Base-by-base conservation (phyloP, 2,888 invertebrate species). In the Parnassius glacialis region DNA sequence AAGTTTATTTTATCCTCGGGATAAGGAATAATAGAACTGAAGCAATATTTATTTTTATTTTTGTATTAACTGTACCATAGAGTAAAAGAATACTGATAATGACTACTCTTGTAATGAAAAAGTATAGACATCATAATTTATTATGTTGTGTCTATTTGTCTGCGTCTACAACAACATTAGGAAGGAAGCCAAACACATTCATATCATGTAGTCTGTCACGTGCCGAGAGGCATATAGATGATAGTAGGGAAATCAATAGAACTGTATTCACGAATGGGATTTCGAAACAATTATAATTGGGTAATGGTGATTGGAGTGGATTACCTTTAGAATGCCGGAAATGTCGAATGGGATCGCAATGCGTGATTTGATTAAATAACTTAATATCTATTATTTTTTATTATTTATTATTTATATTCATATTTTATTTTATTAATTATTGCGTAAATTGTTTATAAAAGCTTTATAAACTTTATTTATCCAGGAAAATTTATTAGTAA, bases 131-230 rank as follows among this genome's bases (percentile, higher is more conserved):
- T 52, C 47, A 47, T 44, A 45, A 50, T 20, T 59, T 52, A 42
- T 63, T 52, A 54, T 13, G 59, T 63, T 25, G 48, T 47, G 50
- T 50, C 41, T 56, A 13, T 25, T 59, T 34, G 34, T 34, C 7
- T 1, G 5, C 34, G 41, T 59, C 59, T 59, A 59, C 62, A 45
- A 62, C 55, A 63, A 62, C 54, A 54, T 63, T 63, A 56, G 52
- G 63, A 62, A 51, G 51, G 54, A 59, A 63, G 56, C 55, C 63
- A 63, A 63, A 63, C 55, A 59, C 51, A 59, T 62, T 54, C 51
- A 56, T 52, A 59, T 56, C 25, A 59, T 45, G 55, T 59, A 45
- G 51, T 59, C 55, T 48, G 52, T 59, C 58, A 55, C 59, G 63
- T 63, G 63, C 59, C 51, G 51, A 58, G 45, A 58, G 50, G 57